These are phyloP conservation scores for Acestrorhynchus altus DNA, from an alignment of 2,797 vertebrate genomes.

Conservation along the genomic window DNA sequence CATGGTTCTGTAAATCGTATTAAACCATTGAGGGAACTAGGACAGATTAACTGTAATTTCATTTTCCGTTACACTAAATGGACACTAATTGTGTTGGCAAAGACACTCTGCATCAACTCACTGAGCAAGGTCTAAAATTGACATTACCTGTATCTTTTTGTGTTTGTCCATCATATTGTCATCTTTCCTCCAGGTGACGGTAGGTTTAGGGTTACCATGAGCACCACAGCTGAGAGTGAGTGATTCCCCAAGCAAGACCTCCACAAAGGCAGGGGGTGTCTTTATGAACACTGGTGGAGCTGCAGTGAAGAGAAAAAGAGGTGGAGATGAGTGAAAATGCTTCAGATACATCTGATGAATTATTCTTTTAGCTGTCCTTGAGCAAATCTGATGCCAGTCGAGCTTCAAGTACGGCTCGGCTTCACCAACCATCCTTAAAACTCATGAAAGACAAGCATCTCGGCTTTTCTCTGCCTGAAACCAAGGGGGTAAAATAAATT, in stretches of 20 bases:
- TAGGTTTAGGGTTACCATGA: constrained; percentile 88
- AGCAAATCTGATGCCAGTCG: not conserved
- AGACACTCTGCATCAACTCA: not conserved
- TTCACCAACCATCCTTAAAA: no score
- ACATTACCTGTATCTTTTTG: constrained; percentile 83
- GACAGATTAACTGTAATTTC: no score
- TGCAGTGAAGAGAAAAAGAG: constrained; percentile 63
- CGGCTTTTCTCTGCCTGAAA: no score
- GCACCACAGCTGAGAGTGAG: constrained; percentile 89
- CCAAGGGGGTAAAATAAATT: no score
- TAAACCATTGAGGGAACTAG: no score
- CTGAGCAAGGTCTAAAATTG: not conserved
- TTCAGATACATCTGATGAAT: not conserved
- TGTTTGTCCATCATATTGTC: constrained; percentile 77
- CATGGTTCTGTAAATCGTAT: no score
- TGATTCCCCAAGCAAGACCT: constrained; percentile 83
- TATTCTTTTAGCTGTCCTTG: not conserved
- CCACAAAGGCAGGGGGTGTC: constrained; percentile 86
- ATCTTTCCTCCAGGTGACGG: constrained; percentile 88
- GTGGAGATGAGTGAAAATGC: not conserved
- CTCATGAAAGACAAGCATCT: no score
- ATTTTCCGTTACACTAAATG: no score
- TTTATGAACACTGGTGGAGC: constrained; percentile 90
- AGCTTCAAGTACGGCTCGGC: no score
- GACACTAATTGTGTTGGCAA: no score